Evolutionary conservation across 1,140 invertebrate species (phyloP), one percentile per base, ranked within the genome.

Genomic region (Colletes latitarsis): DNA sequence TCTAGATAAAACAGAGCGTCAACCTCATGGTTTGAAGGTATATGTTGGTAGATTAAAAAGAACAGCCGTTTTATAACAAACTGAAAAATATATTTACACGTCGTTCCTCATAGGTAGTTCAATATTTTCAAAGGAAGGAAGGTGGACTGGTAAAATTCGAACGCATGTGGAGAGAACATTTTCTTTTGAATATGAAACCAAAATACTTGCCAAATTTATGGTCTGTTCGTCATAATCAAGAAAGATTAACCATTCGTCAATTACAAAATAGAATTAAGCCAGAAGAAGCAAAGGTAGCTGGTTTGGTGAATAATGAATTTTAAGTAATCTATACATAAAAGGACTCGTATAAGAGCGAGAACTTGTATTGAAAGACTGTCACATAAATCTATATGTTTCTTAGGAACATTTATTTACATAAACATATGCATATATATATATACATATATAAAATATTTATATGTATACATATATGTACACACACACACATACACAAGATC

Each of bases 101-200:
- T 60, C 62, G 9, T 82, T 58, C 69, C 63, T 80, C 79, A 1
- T 9, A 95, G 86, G 97, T 98, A 1, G 96, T 97, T 1, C 91
- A 95, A 62, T 93, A 95, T 77, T 96, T 95, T 90, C 88, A 93
- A 81, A 88, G 89, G 12, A 89, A 92, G 15, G 93, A 94, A 19
- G 94, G 94, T 4, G 95, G 96, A n/a, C 91, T 98, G 3, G 91
- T 96, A 1, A 92, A 94, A 63, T 93, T 98, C 60, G 97, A 98
- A 89, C 94, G 94, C 80, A 85, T 95, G 71, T 98, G 97, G 97
- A 92, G 97, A 12, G 93, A 97, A 89, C 96, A 97, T 91, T 98
- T 98, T 90, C 84, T 98, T 9, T 88, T 93, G 0, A 94, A 94
- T 3, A 97, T 98, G 97, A 90, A 95, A 49, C 97, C 97, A 0